phyloP scores from a whole-genome alignment of 2,888 invertebrate species.

The Mamestra brassicae region DNA sequence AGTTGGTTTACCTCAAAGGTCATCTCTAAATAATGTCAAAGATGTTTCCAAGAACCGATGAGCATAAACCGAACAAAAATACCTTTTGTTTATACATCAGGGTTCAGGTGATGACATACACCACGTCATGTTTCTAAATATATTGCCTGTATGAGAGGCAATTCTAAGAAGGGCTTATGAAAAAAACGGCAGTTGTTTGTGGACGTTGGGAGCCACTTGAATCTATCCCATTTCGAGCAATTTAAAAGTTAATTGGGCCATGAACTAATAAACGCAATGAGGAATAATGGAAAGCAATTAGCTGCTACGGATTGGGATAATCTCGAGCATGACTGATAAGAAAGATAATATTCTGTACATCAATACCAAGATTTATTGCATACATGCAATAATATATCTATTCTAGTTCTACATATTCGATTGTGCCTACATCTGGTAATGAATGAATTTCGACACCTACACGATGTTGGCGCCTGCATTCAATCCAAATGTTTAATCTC shows the following conservation, averaged over 20 bases:
- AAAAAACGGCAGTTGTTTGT: slow-evolving; percentile 46
- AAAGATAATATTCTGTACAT: slow-evolving; percentile 59
- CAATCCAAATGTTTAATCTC: slow-evolving; percentile 62
- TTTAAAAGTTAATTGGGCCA: slow-evolving; percentile 65
- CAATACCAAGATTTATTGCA: slow-evolving; percentile 39
- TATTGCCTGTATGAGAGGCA: slow-evolving; percentile 50
- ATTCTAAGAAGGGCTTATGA: slow-evolving; percentile 66
- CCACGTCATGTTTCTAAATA: slow-evolving; percentile 69
- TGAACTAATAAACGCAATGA: slow-evolving; percentile 62
- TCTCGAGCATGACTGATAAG: slow-evolving; percentile 59
- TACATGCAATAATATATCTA: slow-evolving; percentile 6
- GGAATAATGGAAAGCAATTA: slow-evolving; percentile 69
- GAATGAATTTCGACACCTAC: slow-evolving; percentile 68
- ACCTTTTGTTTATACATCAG: slow-evolving; percentile 47
- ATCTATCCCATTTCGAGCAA: slow-evolving; percentile 49
- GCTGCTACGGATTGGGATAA: slow-evolving; percentile 60
- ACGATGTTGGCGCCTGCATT: slow-evolving; percentile 51
- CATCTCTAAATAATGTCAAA: slow-evolving; percentile 32
- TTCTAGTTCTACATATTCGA: slow-evolving; percentile 35
- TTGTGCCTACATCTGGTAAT: slow-evolving; percentile 44
- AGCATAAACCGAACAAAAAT: slow-evolving; percentile 40
- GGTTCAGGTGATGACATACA: slow-evolving; percentile 70
- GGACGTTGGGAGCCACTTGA: slow-evolving; percentile 59
- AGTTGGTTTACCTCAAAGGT: slow-evolving; percentile 20
- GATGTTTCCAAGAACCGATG: slow-evolving; percentile 44